phyloP scores from a whole-genome alignment of 2,113 vertebrate species.

The Callopanchax toddi region DNA sequence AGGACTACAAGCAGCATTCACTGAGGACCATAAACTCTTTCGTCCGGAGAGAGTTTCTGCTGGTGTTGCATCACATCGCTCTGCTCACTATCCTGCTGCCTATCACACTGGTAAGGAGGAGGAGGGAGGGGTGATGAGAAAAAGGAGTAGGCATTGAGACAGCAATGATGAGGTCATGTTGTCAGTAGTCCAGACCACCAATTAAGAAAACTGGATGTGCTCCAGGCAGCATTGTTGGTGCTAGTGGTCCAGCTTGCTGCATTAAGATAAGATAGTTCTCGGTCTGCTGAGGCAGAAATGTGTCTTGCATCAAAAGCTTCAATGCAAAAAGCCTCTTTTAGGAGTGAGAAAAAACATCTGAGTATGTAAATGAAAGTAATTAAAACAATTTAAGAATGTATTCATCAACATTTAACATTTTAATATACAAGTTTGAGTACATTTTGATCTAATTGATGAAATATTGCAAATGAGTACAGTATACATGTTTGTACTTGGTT shows the following conservation, averaged over 20 bases:
- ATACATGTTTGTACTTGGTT: no score
- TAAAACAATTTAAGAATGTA: no score
- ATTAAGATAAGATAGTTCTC: background rate
- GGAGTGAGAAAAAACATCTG: no score
- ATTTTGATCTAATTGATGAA: no score
- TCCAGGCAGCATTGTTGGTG: background rate
- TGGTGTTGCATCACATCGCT: slow-evolving; percentile 92
- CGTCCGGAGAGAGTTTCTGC: slow-evolving; percentile 87
- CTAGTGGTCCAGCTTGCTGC: slow-evolving; percentile 1
- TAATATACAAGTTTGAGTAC: no score
- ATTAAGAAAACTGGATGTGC: slow-evolving; percentile 13
- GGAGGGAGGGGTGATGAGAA: slow-evolving; percentile 9
- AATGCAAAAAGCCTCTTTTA: no score
- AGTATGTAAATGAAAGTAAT: no score
- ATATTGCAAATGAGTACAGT: no score
- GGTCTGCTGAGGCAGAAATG: background rate
- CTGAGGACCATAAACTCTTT: slow-evolving; percentile 84
- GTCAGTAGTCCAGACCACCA: slow-evolving; percentile 13
- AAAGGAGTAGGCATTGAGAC: background rate
- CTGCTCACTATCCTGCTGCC: slow-evolving; percentile 92
- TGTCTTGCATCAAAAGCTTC: background rate
- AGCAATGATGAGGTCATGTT: slow-evolving; percentile 1
- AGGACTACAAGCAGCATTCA: slow-evolving; percentile 80
- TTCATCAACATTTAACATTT: no score
- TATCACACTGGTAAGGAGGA: slow-evolving; percentile 85